phyloP scores from a whole-genome alignment of 2,888 invertebrate genomes.

The Alentia gelatinosa region DNA sequence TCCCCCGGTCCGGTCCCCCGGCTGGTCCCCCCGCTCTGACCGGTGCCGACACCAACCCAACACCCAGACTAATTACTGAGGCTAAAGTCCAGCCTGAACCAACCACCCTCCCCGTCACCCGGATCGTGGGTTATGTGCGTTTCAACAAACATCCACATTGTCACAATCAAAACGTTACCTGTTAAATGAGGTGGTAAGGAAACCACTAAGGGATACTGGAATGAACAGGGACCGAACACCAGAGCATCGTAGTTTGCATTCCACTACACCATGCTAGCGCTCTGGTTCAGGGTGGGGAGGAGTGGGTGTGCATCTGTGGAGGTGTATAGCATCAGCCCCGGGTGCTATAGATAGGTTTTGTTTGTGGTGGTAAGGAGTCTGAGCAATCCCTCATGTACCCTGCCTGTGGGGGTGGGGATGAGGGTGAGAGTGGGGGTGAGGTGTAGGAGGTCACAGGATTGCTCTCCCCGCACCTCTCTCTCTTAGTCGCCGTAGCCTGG shows the following conservation, averaged over 20 bases:
- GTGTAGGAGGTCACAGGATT: no score
- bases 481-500: background rate
- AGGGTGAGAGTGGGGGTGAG: background rate
- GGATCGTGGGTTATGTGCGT: no score
- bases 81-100: no score
- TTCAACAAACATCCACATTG: no score
- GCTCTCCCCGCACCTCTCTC: background rate
- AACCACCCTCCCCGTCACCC: no score
- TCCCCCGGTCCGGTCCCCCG: background rate
- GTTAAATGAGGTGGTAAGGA: no score
- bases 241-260: no score
- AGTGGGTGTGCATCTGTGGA: background rate
- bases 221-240: no score
- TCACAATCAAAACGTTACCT: no score
- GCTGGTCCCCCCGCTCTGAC: background rate
- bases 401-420: background rate
- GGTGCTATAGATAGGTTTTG: conserved; percentile 43
- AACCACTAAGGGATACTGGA: no score
- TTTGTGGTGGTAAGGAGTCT: background rate
- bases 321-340: background rate
- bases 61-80: conserved; percentile 24
- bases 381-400: background rate
- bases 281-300: no score
- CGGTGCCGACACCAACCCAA: background rate
- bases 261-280: no score